phyloP scores from a whole-genome alignment of 2,113 vertebrate species.

The rabbit (Oryctolagus cuniculus) region DNA sequence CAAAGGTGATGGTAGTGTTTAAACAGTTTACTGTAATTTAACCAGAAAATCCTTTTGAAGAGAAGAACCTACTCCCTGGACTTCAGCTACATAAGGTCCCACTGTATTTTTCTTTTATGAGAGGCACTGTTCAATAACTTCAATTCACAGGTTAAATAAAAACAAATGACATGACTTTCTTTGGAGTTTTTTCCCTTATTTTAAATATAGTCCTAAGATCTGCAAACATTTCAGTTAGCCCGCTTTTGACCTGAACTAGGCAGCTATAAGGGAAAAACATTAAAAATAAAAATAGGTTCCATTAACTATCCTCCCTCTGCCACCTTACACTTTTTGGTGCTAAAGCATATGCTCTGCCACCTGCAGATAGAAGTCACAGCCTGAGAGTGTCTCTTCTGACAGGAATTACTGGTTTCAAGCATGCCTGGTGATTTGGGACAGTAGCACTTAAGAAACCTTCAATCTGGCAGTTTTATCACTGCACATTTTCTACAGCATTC shows the following conservation, averaged over 20 bases:
- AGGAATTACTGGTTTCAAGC: conserved; percentile 86
- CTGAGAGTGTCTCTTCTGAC: conserved; percentile 82
- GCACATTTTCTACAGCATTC: conserved; percentile 83
- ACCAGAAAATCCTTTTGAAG: not conserved
- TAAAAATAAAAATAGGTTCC: conserved; percentile 81
- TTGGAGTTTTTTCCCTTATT: not conserved
- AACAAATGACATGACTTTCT: conserved; percentile 51
- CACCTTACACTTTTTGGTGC: conserved; percentile 82
- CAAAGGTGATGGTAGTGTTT: not conserved
- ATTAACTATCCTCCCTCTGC: conserved; percentile 76
- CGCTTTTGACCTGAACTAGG: conserved; percentile 65
- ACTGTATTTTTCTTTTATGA: conserved; percentile 48
- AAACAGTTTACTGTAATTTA: conserved; percentile 40
- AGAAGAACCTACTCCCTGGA: not conserved
- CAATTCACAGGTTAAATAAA: conserved; percentile 52
- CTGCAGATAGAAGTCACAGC: conserved; percentile 86
- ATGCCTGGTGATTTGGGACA: conserved; percentile 87
- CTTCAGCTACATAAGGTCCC: not conserved
- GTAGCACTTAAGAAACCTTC: conserved; percentile 86
- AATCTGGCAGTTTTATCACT: conserved; percentile 84
- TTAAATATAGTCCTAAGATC: conserved; percentile 55
- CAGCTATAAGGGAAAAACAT: conserved; percentile 69
- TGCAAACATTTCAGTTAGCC: conserved; percentile 60
- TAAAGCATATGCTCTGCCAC: conserved; percentile 84
- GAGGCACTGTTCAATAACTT: conserved; percentile 20